Evolutionary conservation across 2,113 vertebrate genomes (phyloP), one percentile per base, ranked within the genome.

Genomic region (Leucopternis melanops): DNA sequence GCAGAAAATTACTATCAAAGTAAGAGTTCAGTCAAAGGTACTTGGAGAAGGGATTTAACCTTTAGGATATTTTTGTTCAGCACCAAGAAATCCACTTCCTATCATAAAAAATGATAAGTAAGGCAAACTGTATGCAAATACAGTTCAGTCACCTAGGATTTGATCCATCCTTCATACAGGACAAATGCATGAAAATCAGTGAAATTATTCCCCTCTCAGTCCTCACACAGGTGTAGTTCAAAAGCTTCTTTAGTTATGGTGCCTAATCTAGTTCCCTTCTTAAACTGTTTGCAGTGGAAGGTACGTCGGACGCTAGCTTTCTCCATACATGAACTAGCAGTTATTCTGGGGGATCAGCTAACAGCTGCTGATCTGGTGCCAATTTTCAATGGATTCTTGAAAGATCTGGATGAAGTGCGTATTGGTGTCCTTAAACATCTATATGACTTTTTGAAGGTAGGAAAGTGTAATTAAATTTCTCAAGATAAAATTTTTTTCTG

Each of bases 381-480:
- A 8, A 79, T 99, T 81, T 98, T 98, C 97, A 98, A 95, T 50
- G 98, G 98, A 1, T 98, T 98, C 90, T 79, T 98, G 83, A 98
- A 98, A 88, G 98, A 98, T 90, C 96, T 98, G 86, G 98, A 98
- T 92, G 98, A 98, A 97, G 98, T 98, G 26, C 94, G 95, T 25
- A 98, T 98, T 36, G 98, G 98, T 21, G 98, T 98, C 71, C 97
- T 98, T 65, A 98, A 98, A 72, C 98, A 98, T 57, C 98, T 98
- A 2, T 98, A 98, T 73, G 98, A 98, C 86, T 98, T 98, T 22
- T 96, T 98, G n/a, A 98, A 98, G 98, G 98, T 98, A 97, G 69
- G 95, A 57, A 72, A 87, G 50, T 29, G 6, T 32, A 34, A 73
- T 16, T 52, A 19, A 13, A 45, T 32, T 67, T 80, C 34, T 80